phyloP scores from a whole-genome alignment of 2,113 vertebrate species.

The Cacatua alba region DNA sequence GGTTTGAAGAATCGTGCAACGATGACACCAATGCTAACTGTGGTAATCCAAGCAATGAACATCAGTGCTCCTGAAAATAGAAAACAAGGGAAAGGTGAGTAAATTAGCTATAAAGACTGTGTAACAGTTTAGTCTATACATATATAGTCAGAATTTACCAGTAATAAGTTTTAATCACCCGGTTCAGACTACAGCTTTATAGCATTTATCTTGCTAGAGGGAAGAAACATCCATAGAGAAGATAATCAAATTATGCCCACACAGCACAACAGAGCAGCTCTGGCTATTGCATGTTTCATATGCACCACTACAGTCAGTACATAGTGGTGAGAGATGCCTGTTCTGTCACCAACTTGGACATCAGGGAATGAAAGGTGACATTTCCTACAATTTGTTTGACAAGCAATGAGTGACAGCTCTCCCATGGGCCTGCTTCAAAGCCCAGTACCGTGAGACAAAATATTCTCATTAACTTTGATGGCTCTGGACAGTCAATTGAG shows the following conservation, averaged over 20 bases:
- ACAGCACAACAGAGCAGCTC: background rate
- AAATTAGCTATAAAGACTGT: background rate
- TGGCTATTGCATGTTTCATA: background rate
- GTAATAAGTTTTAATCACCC: background rate
- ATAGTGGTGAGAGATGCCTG: background rate
- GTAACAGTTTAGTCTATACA: fast-evolving
- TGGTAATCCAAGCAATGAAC: conserved; percentile 86
- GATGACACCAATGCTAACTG: conserved; percentile 82
- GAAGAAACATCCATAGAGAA: background rate
- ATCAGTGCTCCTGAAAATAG: conserved; percentile 79
- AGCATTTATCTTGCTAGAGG: background rate
- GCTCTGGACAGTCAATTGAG: background rate
- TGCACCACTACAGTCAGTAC: background rate
- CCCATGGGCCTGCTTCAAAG: background rate
- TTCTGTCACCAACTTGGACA: background rate
- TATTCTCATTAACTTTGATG: background rate
- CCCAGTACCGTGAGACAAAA: background rate
- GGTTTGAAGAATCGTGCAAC: conserved; percentile 86
- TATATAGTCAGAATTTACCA: background rate
- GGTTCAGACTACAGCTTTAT: background rate
- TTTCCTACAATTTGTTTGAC: background rate
- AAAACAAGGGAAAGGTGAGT: background rate
- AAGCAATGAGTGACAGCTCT: background rate
- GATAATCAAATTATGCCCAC: background rate
- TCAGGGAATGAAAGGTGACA: background rate